phyloP scores from a whole-genome alignment of 2,797 vertebrate species.

The Remorina albescens region DNA sequence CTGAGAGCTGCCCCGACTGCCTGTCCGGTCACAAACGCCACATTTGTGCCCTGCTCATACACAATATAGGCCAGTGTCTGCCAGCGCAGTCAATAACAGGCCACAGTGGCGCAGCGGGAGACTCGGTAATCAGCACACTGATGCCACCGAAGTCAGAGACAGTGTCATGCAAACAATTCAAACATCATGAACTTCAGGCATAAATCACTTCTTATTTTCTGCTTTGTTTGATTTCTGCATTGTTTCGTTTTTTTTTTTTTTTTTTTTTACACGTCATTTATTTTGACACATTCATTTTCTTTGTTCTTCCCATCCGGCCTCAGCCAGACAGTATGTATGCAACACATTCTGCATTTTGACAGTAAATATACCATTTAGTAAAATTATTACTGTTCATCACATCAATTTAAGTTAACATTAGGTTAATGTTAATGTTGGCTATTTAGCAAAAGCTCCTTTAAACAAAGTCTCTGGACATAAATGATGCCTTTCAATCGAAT shows the following conservation, averaged over 20 bases:
- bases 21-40: constrained; percentile 51
- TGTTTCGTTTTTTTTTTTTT: neutral
- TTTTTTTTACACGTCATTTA: neutral
- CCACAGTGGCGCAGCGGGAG: constrained; percentile 46
- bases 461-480: neutral
- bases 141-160: constrained; percentile 47
- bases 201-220: neutral
- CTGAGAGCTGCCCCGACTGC: constrained; percentile 47
- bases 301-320: too few relatives aligned
- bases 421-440: too few relatives aligned
- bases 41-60: constrained; percentile 50
- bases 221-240: neutral
- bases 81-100: constrained; percentile 59
- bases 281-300: neutral
- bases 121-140: constrained; percentile 42
- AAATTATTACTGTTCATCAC: neutral
- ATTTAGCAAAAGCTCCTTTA: neutral
- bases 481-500: neutral
- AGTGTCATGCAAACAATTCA: constrained; percentile 36
- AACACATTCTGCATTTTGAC: neutral
- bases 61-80: constrained; percentile 59
- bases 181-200: neutral
- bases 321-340: too few relatives aligned
- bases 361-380: neutral
- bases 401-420: neutral